Conservation (phyloP, 2,113 vertebrate species). For the Perca schrenkii region DNA sequence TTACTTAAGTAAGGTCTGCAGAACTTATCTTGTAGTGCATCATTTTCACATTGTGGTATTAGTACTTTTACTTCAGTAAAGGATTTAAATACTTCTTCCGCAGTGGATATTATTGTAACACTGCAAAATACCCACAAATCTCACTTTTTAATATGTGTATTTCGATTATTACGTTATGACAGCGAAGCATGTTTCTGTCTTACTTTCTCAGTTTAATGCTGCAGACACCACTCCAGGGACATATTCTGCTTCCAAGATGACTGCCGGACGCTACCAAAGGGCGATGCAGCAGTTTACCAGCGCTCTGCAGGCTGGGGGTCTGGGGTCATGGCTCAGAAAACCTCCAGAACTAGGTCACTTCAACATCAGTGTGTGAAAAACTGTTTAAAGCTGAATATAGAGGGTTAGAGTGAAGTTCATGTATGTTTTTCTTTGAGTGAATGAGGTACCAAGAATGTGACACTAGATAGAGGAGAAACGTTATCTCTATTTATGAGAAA, state of each 20-base stretch:
- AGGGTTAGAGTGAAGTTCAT: neutral
- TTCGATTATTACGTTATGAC: neutral
- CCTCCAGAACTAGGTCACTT: slow-evolving; percentile 12
- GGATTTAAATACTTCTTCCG: neutral
- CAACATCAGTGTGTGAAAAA: slow-evolving; percentile 5
- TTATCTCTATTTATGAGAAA: neutral
- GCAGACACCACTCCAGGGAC: neutral
- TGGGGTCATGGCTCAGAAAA: slow-evolving; percentile 69
- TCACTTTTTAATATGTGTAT: neutral
- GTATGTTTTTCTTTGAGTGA: neutral
- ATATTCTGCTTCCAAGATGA: slow-evolving; percentile 54
- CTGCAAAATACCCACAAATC: neutral
- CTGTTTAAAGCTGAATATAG: neutral
- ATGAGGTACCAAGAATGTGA: neutral
- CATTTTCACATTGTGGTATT: neutral
- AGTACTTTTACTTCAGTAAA: too few species aligned
- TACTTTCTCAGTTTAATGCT: slow-evolving; percentile 29
- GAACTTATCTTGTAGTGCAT: neutral
- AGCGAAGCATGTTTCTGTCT: neutral
- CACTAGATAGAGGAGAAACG: neutral
- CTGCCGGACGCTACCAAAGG: slow-evolving; percentile 61
- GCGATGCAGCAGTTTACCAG: slow-evolving; percentile 49
- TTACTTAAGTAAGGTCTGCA: neutral
- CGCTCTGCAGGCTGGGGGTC: slow-evolving; percentile 56
- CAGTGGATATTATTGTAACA: neutral